These are phyloP conservation scores for Aradus depressus DNA, from an alignment of 2,888 invertebrate species.

Conservation along the genomic window DNA sequence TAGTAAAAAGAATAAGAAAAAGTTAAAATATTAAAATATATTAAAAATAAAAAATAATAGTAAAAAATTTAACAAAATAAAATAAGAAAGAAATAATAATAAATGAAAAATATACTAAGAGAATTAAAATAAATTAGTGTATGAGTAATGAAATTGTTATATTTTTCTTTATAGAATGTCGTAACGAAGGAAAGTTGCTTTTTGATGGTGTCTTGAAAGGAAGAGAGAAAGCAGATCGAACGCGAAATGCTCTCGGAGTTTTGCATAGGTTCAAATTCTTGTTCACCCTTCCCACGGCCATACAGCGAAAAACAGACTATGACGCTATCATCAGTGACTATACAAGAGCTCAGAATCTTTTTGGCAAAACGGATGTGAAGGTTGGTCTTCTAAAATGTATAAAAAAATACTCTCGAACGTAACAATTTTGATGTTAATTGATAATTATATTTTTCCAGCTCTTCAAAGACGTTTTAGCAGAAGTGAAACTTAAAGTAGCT, in stretches of 20 bases:
- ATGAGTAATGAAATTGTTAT: neutral
- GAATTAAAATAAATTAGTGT: too few species aligned
- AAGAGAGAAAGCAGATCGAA: constrained; percentile 91
- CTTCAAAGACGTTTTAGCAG: constrained; percentile 75
- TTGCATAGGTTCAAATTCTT: constrained; percentile 88
- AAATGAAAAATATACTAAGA: too few species aligned
- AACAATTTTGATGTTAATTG: too few species aligned
- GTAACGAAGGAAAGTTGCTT: constrained; percentile 78
- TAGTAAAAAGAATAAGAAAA: too few species aligned
- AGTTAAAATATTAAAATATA: neutral
- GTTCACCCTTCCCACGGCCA: constrained; percentile 88
- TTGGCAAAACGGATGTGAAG: constrained; percentile 83
- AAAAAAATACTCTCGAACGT: too few species aligned
- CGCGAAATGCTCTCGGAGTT: constrained; percentile 84
- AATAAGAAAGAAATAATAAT: too few species aligned
- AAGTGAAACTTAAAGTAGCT: constrained; percentile 81
- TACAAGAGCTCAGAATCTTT: constrained; percentile 86
- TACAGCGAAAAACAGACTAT: constrained; percentile 91
- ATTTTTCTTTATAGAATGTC: constrained; percentile 55
- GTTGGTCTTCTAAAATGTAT: too few species aligned
- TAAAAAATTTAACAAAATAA: too few species aligned
- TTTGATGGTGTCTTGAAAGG: constrained; percentile 86
- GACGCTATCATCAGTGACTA: constrained; percentile 97
- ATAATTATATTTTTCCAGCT: constrained; percentile 45
- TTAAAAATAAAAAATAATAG: neutral